A percentile compares a stretch with the other conserved stretches of the same genome.
phyloP scores from a whole-genome alignment of 2,888 invertebrate species.

The Perizoma flavofasciatum region DNA sequence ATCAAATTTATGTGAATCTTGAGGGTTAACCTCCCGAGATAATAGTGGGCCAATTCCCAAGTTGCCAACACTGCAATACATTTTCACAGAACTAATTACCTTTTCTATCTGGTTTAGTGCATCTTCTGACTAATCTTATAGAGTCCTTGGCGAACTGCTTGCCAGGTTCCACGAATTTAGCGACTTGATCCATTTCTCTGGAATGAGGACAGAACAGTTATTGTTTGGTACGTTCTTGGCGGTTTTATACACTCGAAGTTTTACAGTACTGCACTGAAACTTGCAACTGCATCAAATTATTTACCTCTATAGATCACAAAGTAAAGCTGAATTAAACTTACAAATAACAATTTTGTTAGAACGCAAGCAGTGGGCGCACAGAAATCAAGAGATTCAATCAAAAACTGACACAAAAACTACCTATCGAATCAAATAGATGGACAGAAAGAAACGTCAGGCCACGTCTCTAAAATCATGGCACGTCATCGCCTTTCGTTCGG shows the following conservation, averaged over 20 bases:
- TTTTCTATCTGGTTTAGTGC: conserved; percentile 99
- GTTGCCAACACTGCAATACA: conserved; percentile 41
- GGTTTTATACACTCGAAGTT: not conserved
- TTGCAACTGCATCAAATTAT: not conserved
- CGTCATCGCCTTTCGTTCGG: conserved; percentile 67
- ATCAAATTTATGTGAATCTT: no score
- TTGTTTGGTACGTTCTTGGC: conserved; percentile 1
- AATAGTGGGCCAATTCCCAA: no score
- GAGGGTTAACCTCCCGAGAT: no score
- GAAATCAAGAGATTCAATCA: conserved; percentile 35
- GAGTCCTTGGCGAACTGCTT: conserved; percentile 99
- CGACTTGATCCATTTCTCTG: conserved; percentile 97
- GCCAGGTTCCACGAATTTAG: conserved; percentile 96
- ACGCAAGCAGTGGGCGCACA: conserved; percentile 34
- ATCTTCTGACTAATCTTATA: conserved; percentile 98
- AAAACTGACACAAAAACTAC: conserved; percentile 42
- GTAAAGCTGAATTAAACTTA: conserved; percentile 7
- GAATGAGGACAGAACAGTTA: conserved; percentile 45
- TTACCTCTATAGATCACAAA: not conserved
- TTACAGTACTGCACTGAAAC: not conserved
- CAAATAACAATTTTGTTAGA: conserved; percentile 23
- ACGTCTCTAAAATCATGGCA: conserved; percentile 72
- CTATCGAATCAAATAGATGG: conserved; percentile 34
- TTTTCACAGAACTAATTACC: conserved; percentile 78
- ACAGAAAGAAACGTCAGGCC: conserved; percentile 69